Evolutionary conservation across 2,888 invertebrate genomes (phyloP).

Genomic region (Argyresthia albistria): DNA sequence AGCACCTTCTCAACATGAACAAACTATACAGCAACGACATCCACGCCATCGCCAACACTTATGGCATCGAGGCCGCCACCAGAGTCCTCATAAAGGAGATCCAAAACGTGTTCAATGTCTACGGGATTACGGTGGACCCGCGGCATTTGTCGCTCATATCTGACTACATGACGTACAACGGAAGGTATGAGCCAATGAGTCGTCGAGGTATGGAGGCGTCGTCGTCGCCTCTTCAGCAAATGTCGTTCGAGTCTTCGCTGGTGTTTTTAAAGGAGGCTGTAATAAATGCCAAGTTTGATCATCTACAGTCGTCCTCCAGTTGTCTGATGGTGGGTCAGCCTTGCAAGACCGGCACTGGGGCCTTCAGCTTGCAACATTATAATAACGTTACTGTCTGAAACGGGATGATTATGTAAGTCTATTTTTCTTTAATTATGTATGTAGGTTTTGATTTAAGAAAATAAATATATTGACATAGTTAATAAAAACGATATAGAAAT

Average conservation of each 20-base stretch:
- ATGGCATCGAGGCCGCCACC: slow-evolving; percentile 97
- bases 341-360: slow-evolving; percentile 87
- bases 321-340: slow-evolving; percentile 90
- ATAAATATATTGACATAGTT: too few relatives aligned
- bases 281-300: slow-evolving; percentile 79
- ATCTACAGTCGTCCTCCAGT: slow-evolving; percentile 87
- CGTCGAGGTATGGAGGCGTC: slow-evolving; percentile 91
- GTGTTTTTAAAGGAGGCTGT: slow-evolving; percentile 87
- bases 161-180: slow-evolving; percentile 98
- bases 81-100: slow-evolving; percentile 95
- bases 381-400: slow-evolving; percentile 14
- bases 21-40: slow-evolving; percentile 94
- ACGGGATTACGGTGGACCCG: slow-evolving; percentile 96
- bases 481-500: neutral
- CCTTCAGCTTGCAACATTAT: slow-evolving; percentile 66
- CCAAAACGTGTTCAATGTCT: slow-evolving; percentile 95
- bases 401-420: neutral
- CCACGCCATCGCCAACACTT: slow-evolving; percentile 89
- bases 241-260: slow-evolving; percentile 96
- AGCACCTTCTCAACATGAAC: slow-evolving; percentile 83
- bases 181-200: slow-evolving; percentile 90
- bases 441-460: too few relatives aligned
- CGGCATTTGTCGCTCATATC: slow-evolving; percentile 94
- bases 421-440: slow-evolving; percentile 14
- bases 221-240: slow-evolving; percentile 96